Conservation (phyloP, 2,888 invertebrate genomes). For the Flexamia atlantica region DNA sequence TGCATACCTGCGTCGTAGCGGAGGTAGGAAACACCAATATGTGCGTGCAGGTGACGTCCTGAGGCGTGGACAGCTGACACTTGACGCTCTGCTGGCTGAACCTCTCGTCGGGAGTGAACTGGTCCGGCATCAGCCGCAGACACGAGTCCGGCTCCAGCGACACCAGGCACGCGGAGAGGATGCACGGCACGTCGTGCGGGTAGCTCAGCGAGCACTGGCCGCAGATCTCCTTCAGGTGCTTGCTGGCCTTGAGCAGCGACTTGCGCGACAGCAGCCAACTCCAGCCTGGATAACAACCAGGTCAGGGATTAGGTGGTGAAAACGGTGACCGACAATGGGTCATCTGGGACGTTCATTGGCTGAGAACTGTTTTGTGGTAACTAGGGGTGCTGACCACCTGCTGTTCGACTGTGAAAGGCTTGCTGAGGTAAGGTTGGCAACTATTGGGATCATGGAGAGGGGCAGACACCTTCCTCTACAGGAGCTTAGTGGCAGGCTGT, state of each 20-base stretch:
- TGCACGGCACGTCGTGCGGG: constrained; percentile 91
- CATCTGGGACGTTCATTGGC: no score
- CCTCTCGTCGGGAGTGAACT: constrained; percentile 96
- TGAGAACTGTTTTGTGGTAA: no score
- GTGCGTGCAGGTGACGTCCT: constrained; percentile 98
- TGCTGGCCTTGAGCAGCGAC: constrained; percentile 91
- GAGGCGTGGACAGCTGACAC: constrained; percentile 94
- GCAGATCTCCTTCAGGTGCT: constrained; percentile 93
- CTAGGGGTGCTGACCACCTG: no score
- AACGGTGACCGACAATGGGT: no score
- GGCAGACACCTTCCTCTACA: no score
- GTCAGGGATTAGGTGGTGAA: no score
- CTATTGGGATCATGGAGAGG: no score
- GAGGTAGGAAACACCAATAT: constrained; percentile 99
- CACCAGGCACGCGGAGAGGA: constrained; percentile 98
- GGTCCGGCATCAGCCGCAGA: constrained; percentile 94
- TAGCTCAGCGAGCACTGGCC: constrained; percentile 91
- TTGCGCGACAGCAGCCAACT: constrained; percentile 95
- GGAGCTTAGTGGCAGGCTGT: no score
- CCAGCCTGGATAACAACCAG: constrained; percentile 84
- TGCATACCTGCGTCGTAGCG: constrained; percentile 89
- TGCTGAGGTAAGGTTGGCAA: no score
- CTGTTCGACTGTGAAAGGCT: no score
- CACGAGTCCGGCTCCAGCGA: constrained; percentile 95
- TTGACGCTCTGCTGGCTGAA: constrained; percentile 93